phyloP scores from a whole-genome alignment of 2,888 invertebrate species.

The Leptopilina syphax region DNA sequence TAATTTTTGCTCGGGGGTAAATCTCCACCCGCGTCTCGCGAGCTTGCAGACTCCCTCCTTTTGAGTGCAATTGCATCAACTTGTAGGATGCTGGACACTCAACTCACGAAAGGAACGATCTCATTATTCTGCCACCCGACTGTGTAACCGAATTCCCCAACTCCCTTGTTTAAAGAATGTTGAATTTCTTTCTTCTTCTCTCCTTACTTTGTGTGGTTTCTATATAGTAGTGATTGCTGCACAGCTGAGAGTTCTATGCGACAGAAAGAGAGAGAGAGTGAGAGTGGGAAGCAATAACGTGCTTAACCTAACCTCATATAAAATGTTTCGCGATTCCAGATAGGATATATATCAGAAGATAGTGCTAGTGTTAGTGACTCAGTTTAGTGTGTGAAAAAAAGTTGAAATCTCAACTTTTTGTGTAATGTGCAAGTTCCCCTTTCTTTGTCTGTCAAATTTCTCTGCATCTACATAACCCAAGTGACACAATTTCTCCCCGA shows the following conservation, averaged over 20 bases:
- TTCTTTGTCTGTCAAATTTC: background rate
- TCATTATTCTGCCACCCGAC: background rate
- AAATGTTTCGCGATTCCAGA: conserved; percentile 1
- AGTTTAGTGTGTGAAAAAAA: conserved; percentile 16
- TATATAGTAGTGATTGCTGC: background rate
- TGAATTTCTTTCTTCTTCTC: background rate
- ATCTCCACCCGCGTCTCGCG: conserved; percentile 51
- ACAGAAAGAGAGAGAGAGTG: conserved; percentile 27
- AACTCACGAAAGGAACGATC: background rate
- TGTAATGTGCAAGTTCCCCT: background rate
- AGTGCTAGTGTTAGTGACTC: conserved; percentile 31
- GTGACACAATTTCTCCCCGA: no score
- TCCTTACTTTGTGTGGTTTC: background rate
- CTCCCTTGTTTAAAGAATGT: background rate
- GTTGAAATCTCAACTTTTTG: background rate
- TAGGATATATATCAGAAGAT: background rate
- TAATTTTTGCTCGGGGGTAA: conserved; percentile 43
- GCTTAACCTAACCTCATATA: conserved; percentile 29
- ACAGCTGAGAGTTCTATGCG: conserved; percentile 39
- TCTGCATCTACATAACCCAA: no score
- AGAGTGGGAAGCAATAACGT: background rate
- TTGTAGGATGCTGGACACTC: conserved; percentile 9
- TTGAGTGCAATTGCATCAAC: conserved; percentile 35
- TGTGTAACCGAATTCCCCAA: background rate
- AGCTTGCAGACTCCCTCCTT: conserved; percentile 51